Percentiles rank a stretch among this genome's conserved stretches.
Conservation (phyloP, 2,888 invertebrate genomes). For the Cheilosia grossa region DNA sequence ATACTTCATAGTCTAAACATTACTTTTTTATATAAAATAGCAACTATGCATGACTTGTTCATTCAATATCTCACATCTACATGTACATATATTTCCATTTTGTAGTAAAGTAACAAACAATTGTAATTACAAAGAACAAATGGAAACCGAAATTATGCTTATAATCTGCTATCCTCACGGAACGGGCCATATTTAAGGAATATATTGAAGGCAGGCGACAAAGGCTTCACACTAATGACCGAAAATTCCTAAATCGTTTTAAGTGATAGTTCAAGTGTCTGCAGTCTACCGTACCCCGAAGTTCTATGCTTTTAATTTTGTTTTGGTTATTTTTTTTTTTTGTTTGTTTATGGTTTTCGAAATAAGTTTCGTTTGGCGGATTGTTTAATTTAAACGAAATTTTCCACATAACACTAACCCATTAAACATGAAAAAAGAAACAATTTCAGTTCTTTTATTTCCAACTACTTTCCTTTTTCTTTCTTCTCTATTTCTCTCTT, state of each 20-base stretch:
- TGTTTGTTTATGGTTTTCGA: not conserved
- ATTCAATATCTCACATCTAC: not conserved
- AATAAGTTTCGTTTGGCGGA: conserved; percentile 5
- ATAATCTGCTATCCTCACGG: not conserved
- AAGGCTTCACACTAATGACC: not conserved
- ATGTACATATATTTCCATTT: conserved; percentile 3
- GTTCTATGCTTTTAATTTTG: conserved; percentile 6
- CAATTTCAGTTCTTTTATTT: conserved; percentile 69
- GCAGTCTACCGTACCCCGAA: not conserved
- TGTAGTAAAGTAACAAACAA: conserved; percentile 17
- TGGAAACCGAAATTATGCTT: not conserved
- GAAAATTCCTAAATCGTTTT: not conserved
- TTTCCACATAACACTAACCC: conserved; percentile 17
- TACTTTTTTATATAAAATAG: not conserved
- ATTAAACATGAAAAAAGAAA: conserved; percentile 22
- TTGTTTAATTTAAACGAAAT: not conserved
- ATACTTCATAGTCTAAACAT: not conserved
- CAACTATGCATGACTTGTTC: conserved; percentile 21
- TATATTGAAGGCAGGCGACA: conserved; percentile 75
- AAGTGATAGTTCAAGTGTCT: not conserved
- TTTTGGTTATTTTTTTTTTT: not conserved
- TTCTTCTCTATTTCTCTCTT: conserved; percentile 79
- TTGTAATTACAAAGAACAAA: not conserved
- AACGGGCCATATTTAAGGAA: conserved; percentile 59
- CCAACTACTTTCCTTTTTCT: conserved; percentile 76